A percentile compares a stretch with the other conserved stretches of the same genome.
Conservation (phyloP, 1,140 invertebrate genomes). For the Oreohelix idahoensis region DNA sequence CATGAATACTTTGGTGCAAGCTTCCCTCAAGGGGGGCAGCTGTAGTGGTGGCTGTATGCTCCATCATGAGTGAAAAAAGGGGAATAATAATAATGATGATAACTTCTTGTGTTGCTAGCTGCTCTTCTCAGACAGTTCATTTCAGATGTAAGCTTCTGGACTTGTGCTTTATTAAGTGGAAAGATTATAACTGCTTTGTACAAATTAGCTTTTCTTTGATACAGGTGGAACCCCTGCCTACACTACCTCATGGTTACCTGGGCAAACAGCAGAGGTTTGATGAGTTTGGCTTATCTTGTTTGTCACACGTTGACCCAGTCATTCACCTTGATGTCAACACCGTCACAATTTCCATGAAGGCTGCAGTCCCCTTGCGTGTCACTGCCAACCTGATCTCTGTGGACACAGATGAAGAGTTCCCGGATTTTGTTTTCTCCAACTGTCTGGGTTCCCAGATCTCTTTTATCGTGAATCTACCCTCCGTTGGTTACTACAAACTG, state of each 20-base stretch:
- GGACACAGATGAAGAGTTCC: slow-evolving; percentile 62
- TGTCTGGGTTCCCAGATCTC: slow-evolving; percentile 56
- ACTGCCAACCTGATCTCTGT: slow-evolving; percentile 71
- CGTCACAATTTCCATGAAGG: slow-evolving; percentile 64
- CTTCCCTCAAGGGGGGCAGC: no score
- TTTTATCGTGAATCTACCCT: slow-evolving; percentile 65
- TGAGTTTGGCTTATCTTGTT: slow-evolving; percentile 63
- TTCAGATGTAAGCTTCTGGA: no score
- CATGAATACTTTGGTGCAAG: no score
- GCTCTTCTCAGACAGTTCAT: no score
- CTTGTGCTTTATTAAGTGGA: no score
- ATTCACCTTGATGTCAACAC: slow-evolving; percentile 66
- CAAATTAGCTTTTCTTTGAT: neutral
- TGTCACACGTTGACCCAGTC: slow-evolving; percentile 69
- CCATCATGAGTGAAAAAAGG: no score
- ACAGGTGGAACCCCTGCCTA: slow-evolving; percentile 60
- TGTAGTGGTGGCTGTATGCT: no score
- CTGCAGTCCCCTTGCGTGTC: slow-evolving; percentile 62
- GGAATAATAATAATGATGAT: no score
- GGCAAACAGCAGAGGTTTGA: slow-evolving; percentile 70
- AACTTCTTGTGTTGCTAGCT: no score
- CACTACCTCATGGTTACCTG: slow-evolving; percentile 69
- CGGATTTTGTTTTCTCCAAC: slow-evolving; percentile 70
- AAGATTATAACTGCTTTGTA: neutral
- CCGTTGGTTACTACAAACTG: slow-evolving; percentile 70